These are phyloP conservation scores for Drosophila takahashii DNA, from an alignment of 1,140 invertebrate genomes.

Conservation along the genomic window DNA sequence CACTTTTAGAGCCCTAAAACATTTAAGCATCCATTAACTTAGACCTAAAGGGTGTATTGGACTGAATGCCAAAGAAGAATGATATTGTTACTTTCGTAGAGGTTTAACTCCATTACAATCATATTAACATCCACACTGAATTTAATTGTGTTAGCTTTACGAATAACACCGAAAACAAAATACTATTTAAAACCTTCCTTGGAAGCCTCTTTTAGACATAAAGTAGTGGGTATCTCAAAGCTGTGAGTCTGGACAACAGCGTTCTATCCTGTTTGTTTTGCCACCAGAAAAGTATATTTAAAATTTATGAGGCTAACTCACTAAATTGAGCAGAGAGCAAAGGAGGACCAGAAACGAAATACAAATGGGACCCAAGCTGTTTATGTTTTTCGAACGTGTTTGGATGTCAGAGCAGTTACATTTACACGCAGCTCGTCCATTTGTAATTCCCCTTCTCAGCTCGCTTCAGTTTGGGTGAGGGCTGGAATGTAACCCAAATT, in stretches of 20 bases:
- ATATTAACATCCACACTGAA: too few species aligned
- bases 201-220: neutral
- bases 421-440: constrained; percentile 55
- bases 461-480: constrained; percentile 8
- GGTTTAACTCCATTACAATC: too few species aligned
- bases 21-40: neutral
- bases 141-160: too few species aligned
- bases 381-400: constrained; percentile 77
- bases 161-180: neutral
- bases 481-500: constrained; percentile 59
- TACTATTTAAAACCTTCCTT: neutral
- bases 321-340: constrained; percentile 32
- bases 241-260: neutral
- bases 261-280: neutral
- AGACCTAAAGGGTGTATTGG: neutral
- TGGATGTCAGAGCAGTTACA: constrained; percentile 45
- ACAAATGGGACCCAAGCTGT: constrained; percentile 63
- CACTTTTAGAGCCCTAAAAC: neutral
- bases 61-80: neutral
- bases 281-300: constrained; percentile 44
- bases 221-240: neutral
- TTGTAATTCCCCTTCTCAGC: constrained; percentile 26
- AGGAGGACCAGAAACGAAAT: constrained; percentile 16
- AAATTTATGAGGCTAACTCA: constrained; percentile 67
- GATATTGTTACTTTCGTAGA: too few species aligned